Percentiles rank a stretch among this genome's conserved stretches.
phyloP scores from a whole-genome alignment of 2,888 invertebrate species.

The Athalia circularis region DNA sequence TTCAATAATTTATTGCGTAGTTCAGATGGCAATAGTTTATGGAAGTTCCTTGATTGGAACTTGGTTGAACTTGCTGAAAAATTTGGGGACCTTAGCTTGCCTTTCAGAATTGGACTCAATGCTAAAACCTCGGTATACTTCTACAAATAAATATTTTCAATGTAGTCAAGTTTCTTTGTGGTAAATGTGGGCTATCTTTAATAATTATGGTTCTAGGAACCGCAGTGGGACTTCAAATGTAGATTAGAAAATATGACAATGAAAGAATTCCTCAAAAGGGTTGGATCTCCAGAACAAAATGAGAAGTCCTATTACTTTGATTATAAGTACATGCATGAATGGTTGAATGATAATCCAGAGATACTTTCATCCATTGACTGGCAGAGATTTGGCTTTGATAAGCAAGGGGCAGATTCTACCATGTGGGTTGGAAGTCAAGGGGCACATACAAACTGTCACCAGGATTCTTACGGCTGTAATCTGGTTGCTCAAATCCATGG shows the following conservation, averaged over 20 bases:
- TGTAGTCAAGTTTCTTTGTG: no score
- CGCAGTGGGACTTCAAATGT: conserved; percentile 89
- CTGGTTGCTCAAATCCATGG: conserved; percentile 93
- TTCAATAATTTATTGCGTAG: conserved; percentile 75
- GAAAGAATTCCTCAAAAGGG: conserved; percentile 77
- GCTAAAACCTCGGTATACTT: conserved; percentile 67
- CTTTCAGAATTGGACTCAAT: conserved; percentile 77
- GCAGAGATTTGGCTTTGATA: conserved; percentile 84
- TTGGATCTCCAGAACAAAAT: conserved; percentile 62
- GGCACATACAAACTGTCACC: conserved; percentile 95
- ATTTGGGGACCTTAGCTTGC: conserved; percentile 77
- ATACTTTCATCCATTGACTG: conserved; percentile 79
- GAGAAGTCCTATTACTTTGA: conserved; percentile 88
- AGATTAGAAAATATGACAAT: conserved; percentile 78
- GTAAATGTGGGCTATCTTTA: background rate
- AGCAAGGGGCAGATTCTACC: conserved; percentile 82
- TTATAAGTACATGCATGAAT: conserved; percentile 86
- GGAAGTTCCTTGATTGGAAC: conserved; percentile 79
- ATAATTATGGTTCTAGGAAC: conserved; percentile 70
- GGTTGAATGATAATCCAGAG: conserved; percentile 79
- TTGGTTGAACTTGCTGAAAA: conserved; percentile 78
- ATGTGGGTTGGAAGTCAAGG: conserved; percentile 92
- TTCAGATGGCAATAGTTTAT: conserved; percentile 69
- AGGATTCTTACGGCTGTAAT: conserved; percentile 96
- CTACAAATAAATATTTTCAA: conserved; percentile 20